Conservation (phyloP, 2,888 invertebrate species). For the Leptura quadrifasciata region DNA sequence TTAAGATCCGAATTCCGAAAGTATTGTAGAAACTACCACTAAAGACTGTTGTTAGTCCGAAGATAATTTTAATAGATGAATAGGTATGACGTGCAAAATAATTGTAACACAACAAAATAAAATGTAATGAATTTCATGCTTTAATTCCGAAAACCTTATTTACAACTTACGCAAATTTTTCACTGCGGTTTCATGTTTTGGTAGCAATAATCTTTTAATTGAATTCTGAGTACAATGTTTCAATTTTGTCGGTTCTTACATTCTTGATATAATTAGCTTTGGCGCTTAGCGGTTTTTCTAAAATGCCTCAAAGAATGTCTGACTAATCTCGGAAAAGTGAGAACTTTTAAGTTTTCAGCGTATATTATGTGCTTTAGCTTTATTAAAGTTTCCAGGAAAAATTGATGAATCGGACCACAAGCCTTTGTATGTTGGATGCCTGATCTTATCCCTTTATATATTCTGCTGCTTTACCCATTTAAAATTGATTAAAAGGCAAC, state of each 20-base stretch:
- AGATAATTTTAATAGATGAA: too few relatives aligned
- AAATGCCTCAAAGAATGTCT: slow-evolving; percentile 21
- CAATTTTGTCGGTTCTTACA: neutral
- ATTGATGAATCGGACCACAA: slow-evolving; percentile 33
- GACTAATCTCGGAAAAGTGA: slow-evolving; percentile 28
- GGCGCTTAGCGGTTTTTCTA: slow-evolving; percentile 5
- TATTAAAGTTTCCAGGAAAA: slow-evolving; percentile 34
- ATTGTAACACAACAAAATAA: too few relatives aligned
- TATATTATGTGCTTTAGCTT: slow-evolving; percentile 36
- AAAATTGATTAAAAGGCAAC: slow-evolving; percentile 36
- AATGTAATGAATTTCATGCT: too few relatives aligned
- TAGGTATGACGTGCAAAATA: too few relatives aligned
- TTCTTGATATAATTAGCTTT: slow-evolving; percentile 13
- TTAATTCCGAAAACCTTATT: neutral
- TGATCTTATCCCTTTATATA: slow-evolving; percentile 25
- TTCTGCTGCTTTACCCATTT: slow-evolving; percentile 9
- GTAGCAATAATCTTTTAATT: slow-evolving; percentile 10
- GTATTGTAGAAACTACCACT: too few relatives aligned
- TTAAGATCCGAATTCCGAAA: too few relatives aligned
- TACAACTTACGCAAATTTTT: neutral
- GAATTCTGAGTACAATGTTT: neutral
- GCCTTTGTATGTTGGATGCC: slow-evolving; percentile 17
- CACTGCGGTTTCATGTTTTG: neutral
- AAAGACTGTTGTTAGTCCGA: too few relatives aligned
- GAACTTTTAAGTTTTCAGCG: slow-evolving; percentile 28